Base-by-base conservation (phyloP, 1,140 invertebrate genomes). In the Apis cerana region DNA sequence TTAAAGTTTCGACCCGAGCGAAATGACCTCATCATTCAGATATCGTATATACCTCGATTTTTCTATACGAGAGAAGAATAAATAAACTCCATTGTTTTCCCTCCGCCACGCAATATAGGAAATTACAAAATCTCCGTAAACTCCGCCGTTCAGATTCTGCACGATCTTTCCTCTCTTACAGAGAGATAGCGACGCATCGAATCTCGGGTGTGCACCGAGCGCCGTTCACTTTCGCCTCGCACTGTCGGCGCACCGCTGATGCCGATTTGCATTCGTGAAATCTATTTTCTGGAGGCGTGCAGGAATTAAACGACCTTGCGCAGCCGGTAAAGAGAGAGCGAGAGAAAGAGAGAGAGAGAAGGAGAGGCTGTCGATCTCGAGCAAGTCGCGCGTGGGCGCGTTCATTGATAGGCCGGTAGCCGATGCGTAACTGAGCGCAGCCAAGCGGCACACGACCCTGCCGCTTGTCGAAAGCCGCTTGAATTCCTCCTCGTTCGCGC, bases 321-420 rank as follows among this genome's bases (percentile, higher is more conserved):
- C 62, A 11, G 74, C 82, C 65, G 70, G 59, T 67, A 58, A 80
- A 33, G 33, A 33, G 33, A 33, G 33, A 43, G 67, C 61, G 67
- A 74, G 61, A 74, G 71, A 58, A 67, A 82, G 67, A 68, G 68
- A 76, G 27, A 59, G 15, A 15, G 52, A 75, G 54, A 65, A 56
- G 4, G 43, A 62, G 81, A 74, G 84, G 68, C 70, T 82, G 87
- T 88, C 87, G 88, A 89, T 89, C 84, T 84, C 80, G 84, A 61
- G 67, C 15, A 27, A 43, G 58, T 43, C 56, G 71, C 72, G 88
- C 88, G 88, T 89, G 88, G 88, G 88, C 88, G 88, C 79, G 83
- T 89, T 89, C 88, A 89, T 89, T 89, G 88, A 89, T 88, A 88
- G 80, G 77, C 80, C 80, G 85, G 69, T 83, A 88, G 84, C 70